phyloP scores from a whole-genome alignment of 53 echinoderm and acorn worm species.

The Apostichopus leukothele region DNA sequence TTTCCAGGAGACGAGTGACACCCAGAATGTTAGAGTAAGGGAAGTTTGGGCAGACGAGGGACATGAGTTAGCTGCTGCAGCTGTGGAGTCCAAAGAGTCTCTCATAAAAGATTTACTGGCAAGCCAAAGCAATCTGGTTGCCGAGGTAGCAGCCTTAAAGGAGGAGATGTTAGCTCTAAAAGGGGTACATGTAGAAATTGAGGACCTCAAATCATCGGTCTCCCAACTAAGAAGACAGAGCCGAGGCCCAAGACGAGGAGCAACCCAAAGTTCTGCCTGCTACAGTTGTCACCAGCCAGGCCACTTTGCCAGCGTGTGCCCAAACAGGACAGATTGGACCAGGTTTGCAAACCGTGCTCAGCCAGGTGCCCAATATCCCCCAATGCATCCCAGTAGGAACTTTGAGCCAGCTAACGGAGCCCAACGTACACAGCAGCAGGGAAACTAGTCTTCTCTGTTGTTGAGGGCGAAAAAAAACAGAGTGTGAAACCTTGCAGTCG shows the following conservation, averaged over 20 bases:
- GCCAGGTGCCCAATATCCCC: too few relatives aligned
- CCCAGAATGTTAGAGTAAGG: not conserved
- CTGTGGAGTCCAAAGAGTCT: not conserved
- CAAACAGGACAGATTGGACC: not conserved
- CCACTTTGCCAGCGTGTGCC: constrained; percentile 36
- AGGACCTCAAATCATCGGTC: not conserved
- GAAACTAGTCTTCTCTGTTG: constrained; percentile 57
- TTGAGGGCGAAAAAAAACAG: constrained; percentile 60
- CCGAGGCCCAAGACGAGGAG: not conserved
- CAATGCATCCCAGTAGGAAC: too few relatives aligned
- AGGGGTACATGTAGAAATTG: not conserved
- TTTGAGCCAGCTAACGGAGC: too few relatives aligned
- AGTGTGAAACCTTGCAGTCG: not conserved
- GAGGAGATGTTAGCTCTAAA: not conserved
- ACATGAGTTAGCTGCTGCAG: not conserved
- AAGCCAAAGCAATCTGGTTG: not conserved
- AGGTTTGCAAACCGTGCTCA: too few relatives aligned
- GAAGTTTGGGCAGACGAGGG: not conserved
- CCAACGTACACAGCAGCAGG: not conserved
- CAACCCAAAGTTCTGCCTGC: not conserved
- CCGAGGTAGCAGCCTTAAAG: not conserved
- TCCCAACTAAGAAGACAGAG: not conserved
- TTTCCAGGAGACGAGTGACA: constrained; percentile 29
- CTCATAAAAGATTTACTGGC: not conserved
- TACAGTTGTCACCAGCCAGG: constrained; percentile 29